Evolutionary conservation across 2,888 invertebrate genomes (phyloP), one percentile per base, ranked within the genome.

Genomic region (Drosophila borborema): DNA sequence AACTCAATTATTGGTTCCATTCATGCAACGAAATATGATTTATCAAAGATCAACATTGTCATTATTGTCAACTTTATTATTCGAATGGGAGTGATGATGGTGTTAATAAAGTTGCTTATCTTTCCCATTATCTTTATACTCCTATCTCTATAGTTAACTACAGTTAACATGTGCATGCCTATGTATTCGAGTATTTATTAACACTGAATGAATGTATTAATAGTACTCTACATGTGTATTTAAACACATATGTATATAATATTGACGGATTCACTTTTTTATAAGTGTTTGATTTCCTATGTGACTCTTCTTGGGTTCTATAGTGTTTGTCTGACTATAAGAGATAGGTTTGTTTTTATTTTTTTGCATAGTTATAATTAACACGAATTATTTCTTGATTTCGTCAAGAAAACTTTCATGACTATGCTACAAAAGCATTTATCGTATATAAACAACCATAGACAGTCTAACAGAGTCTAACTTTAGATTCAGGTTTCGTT

Each of bases 101-200:
- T 79, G 86, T 69, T 85, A 82, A 82, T 85, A 78, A 72, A 69
- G 60, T 36, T 46, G 64, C 75, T 88, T 82, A 88, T 82, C 89
- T 71, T 43, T 40, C 43, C 45, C 80, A 73, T 72, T 82, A 82
- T 88, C 82, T 72, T 56, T 59, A 34, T 53, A 28, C 48, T 54
- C 48, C 72, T 73, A 79, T 81, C 23, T 46, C 16, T 45, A 23
- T 20, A 14, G 45, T 41, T 18, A 41, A 41, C 84, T 64, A 38
- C 51, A 63, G 59, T 53, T 49, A 65, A 65, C 55, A 64, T 65
- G 51, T 28, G 10, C 53, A 31, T 45, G 43, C 6, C 36, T 28
- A 48, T 28, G 18, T n/a, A 59, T 56, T 48, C 8, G 40, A 23
- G n/a, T 40, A 55, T 46, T 51, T 60, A 65, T 65, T 43, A 66